Evolutionary conservation across 2,888 invertebrate genomes (phyloP).

Genomic region (Brachynemurus nebulosus): DNA sequence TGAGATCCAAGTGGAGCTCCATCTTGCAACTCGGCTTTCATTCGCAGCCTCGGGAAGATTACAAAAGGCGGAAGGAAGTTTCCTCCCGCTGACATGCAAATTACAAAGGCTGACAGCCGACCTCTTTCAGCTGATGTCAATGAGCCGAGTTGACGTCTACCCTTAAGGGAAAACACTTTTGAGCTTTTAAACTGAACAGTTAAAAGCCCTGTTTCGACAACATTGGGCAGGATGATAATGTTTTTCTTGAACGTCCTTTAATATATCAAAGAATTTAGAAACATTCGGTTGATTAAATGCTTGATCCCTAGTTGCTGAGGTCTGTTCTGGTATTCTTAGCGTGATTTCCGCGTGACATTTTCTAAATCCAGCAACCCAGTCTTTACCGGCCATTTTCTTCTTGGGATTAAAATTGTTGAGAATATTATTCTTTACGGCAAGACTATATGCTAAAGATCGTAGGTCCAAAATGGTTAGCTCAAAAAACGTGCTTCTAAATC

Average conservation of each 20-base stretch:
- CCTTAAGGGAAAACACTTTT: no score
- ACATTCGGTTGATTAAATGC: slow-evolving; percentile 15
- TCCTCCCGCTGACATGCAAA: no score
- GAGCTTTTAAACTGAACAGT: no score
- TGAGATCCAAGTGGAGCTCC: no score
- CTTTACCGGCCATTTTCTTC: slow-evolving; percentile 9
- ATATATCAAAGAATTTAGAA: background rate
- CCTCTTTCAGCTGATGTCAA: no score
- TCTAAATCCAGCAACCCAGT: slow-evolving; percentile 10
- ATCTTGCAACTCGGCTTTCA: no score
- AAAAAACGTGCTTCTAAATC: slow-evolving; percentile 9
- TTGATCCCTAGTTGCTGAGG: slow-evolving; percentile 14
- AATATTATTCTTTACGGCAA: slow-evolving; percentile 11
- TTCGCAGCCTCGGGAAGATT: no score
- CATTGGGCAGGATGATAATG: no score
- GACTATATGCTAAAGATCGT: slow-evolving; percentile 8
- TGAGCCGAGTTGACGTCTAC: no score
- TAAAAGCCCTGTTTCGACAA: no score
- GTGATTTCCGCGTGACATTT: slow-evolving; percentile 13
- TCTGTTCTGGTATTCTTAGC: slow-evolving; percentile 13
- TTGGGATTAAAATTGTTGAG: slow-evolving; percentile 7
- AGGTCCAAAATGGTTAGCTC: slow-evolving; percentile 8
- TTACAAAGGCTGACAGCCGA: no score
- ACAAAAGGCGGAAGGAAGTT: no score
- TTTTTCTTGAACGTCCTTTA: background rate